Percentiles rank a stretch among this genome's conserved stretches.
Conservation (phyloP, 1,140 invertebrate species). For the Heliconius hermathena region DNA sequence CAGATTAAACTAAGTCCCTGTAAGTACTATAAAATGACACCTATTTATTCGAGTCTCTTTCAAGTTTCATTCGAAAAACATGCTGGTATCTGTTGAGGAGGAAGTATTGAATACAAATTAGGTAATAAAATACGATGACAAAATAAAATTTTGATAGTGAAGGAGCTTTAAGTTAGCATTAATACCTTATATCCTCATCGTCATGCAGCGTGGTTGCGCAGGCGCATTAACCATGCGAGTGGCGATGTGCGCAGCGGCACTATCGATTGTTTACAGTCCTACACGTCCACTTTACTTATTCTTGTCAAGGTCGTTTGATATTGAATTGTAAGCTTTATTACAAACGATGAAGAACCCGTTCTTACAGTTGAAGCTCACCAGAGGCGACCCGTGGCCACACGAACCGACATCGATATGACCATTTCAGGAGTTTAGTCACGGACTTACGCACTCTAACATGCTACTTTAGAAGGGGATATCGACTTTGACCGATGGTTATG, state of each 20-base stretch:
- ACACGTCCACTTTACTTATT: conserved; percentile 42
- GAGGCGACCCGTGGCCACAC: conserved; percentile 50
- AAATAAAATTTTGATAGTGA: conserved; percentile 66
- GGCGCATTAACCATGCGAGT: conserved; percentile 71
- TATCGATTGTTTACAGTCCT: conserved; percentile 73
- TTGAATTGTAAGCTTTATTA: conserved; percentile 52
- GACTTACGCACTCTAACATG: conserved; percentile 60
- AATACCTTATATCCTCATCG: conserved; percentile 62
- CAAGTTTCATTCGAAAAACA: conserved; percentile 21
- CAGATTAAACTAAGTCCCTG: conserved; percentile 25
- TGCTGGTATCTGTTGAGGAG: conserved; percentile 38
- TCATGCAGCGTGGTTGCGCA: conserved; percentile 63
- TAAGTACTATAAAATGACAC: conserved; percentile 14
- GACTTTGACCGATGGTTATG: conserved; percentile 74
- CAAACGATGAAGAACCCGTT: conserved; percentile 39
- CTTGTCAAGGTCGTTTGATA: conserved; percentile 45
- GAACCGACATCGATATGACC: conserved; percentile 62
- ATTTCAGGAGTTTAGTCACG: conserved; percentile 78
- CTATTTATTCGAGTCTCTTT: conserved; percentile 19
- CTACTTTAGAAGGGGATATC: conserved; percentile 68
- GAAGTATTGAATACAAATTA: conserved; percentile 73
- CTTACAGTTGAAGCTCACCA: conserved; percentile 17
- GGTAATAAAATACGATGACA: conserved; percentile 60
- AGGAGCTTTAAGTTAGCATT: conserved; percentile 56
- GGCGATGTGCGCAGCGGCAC: conserved; percentile 55